Conservation (phyloP, 2,888 invertebrate genomes). For the Chaitophorus viminalis region DNA sequence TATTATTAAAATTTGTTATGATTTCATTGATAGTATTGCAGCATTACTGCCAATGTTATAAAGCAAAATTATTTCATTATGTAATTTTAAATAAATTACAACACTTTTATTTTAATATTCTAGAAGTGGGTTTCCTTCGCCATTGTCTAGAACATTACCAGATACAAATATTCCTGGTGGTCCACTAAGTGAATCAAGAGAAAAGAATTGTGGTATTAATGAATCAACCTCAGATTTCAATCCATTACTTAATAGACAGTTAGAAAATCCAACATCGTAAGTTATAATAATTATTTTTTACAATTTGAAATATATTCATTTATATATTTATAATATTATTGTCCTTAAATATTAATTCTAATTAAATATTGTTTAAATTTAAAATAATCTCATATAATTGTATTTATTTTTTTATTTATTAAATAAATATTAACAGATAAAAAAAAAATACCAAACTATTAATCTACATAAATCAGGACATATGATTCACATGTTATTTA, state of each 20-base stretch:
- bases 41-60: neutral
- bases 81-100: too few species aligned
- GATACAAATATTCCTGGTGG: conserved; percentile 26
- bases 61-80: too few species aligned
- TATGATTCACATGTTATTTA: conserved; percentile 17
- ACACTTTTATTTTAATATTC: conserved; percentile 13
- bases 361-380: neutral
- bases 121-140: conserved; percentile 26
- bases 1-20: neutral
- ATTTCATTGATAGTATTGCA: neutral
- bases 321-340: too few species aligned
- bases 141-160: conserved; percentile 12
- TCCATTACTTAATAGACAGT: conserved; percentile 75
- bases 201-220: conserved; percentile 66
- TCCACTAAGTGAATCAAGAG: conserved; percentile 30
- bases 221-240: conserved; percentile 67
- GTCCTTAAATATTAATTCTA: neutral
- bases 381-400: neutral
- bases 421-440: neutral
- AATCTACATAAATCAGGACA: conserved; percentile 2
- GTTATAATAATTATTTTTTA: conserved; percentile 66
- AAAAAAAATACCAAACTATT: neutral
- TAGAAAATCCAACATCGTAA: conserved; percentile 84
- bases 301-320: neutral
- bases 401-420: neutral